Base-by-base conservation (phyloP, 2,888 invertebrate genomes). In the Thera obeliscata region DNA sequence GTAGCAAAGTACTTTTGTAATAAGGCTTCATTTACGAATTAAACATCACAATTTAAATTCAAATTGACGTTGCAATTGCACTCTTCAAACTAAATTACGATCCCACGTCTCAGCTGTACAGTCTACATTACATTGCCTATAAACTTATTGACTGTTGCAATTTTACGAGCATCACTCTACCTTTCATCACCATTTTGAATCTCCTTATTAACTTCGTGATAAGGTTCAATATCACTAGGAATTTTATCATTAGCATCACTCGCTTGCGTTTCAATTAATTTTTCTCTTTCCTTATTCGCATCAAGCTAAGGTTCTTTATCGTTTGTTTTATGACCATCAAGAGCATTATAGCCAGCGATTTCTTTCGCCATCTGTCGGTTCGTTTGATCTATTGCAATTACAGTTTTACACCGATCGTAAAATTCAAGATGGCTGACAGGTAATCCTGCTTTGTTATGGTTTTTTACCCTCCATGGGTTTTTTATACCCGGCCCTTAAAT, bases 361-460 rank as follows among this genome's bases (percentile, higher is more conserved):
- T 80, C 74, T 78, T 79, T 72, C 72, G 66, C 78, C 78, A 82
- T 81, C 78, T 76, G 86, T 80, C 89, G 90, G 89, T 72, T 60
- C 83, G 84, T 89, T 90, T 91, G 91, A 91, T 90, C 87, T 85
- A 82, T 81, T 85, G 87, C 91, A 91, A 91, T 91, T 91, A 91
- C 88, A 83, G 85, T 87, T 91, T 90, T 87, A 90, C 86, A 83
- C 86, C 86, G 81, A 84, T 87, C 87, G 86, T 91, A 90, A 92
- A 91, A 83, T 87, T 78, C 86, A 85, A 85, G 82, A 84, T 83
- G 84, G 84, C 81, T 78, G 84, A 78, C 89, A 91, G 91, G 91
- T 91, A 90, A 82, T 77, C 78, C 80, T 56, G 87, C 79, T 88
- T 90, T 90, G 89, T 90, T 82, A 81, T 80, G 74, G 78, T 84